Base-by-base conservation (phyloP, 2,797 vertebrate genomes). In the Myripristis murdjan region DNA sequence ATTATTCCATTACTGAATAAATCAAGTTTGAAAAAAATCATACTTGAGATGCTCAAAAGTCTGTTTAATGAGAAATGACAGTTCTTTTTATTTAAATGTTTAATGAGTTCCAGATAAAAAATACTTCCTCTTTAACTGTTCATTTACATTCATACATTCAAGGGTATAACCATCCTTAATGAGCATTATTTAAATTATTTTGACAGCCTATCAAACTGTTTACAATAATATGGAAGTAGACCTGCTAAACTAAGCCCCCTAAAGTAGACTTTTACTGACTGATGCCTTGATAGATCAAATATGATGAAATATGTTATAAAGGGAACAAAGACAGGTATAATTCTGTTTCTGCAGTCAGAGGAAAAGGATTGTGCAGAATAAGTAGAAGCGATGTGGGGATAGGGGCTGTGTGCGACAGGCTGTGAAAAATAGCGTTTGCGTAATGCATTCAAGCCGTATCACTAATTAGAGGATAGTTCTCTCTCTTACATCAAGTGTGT, bases 391-490 rank as follows among this genome's bases (percentile, higher is more conserved):
- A 39, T 8, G 1, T 23, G 12, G 52, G 39, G 5, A 16, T 26
- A 22, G 63, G 63, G 62, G 26, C 20, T 31, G 35, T 59, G 65
- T 59, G 70, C 75, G 73, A 60, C 18, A 16, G 46, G 61, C 64
- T 54, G 67, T 43, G 61, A 72, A 47, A 51, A 76, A 57, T 58
- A 67, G 59, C 20, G 35, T 51, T 74, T 66, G 26, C 10, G 12
- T 66, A 67, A 87, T 64, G 55, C 54, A 82, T 44, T 82, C 52
- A 79, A 72, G 75, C 65, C 41, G 41, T 54, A 64, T 62, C 68
- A 64, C 56, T 58, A 74, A 81, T 77, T 65, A 49, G 22, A 6
- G 59, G 43, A 18, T 60, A 57, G 28, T 33, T 74, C 35, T 70
- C 16, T 67, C 31, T 43, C 35, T 22, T 35, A 22, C 46, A 4